Evolutionary conservation across 2,888 invertebrate species (phyloP).

Genomic region (Acronicta aceris): DNA sequence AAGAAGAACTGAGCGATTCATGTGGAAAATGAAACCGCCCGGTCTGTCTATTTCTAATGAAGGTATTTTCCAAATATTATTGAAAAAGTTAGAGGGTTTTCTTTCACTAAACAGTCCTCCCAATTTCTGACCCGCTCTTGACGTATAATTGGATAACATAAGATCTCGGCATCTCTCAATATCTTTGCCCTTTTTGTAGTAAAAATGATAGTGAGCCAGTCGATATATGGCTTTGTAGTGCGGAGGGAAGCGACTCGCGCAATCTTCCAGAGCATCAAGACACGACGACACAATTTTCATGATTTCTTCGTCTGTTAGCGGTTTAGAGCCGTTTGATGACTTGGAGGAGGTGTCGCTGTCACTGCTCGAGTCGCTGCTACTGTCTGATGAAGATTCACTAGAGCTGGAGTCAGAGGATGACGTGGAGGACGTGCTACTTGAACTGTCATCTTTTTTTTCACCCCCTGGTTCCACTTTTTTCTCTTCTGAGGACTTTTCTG

Average conservation of each 20-base stretch:
- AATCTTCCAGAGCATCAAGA: slow-evolving; percentile 94
- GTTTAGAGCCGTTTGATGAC: slow-evolving; percentile 74
- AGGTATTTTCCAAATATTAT: slow-evolving; percentile 98
- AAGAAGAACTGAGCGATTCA: slow-evolving; percentile 95
- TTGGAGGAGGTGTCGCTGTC: slow-evolving; percentile 88
- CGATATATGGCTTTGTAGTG: slow-evolving; percentile 98
- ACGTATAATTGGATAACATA: slow-evolving; percentile 91
- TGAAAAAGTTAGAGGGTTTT: slow-evolving; percentile 96
- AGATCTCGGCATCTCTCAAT: slow-evolving; percentile 92
- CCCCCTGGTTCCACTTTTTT: slow-evolving; percentile 60
- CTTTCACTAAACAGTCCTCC: slow-evolving; percentile 96
- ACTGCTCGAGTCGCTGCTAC: slow-evolving; percentile 85
- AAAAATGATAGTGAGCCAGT: slow-evolving; percentile 94
- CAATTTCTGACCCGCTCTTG: slow-evolving; percentile 91
- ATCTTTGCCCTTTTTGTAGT: slow-evolving; percentile 91
- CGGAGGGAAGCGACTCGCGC: slow-evolving; percentile 95
- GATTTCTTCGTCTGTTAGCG: slow-evolving; percentile 87
- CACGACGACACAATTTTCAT: slow-evolving; percentile 91
- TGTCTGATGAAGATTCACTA: slow-evolving; percentile 87
- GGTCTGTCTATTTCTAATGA: slow-evolving; percentile 96
- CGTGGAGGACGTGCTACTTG: slow-evolving; percentile 79
- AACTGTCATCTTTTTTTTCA: slow-evolving; percentile 76
- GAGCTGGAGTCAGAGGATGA: slow-evolving; percentile 89
- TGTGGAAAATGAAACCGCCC: slow-evolving; percentile 97
- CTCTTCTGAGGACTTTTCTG: slow-evolving; percentile 48